phyloP scores from a whole-genome alignment of 2,113 vertebrate genomes.

The Megaleporinus macrocephalus region DNA sequence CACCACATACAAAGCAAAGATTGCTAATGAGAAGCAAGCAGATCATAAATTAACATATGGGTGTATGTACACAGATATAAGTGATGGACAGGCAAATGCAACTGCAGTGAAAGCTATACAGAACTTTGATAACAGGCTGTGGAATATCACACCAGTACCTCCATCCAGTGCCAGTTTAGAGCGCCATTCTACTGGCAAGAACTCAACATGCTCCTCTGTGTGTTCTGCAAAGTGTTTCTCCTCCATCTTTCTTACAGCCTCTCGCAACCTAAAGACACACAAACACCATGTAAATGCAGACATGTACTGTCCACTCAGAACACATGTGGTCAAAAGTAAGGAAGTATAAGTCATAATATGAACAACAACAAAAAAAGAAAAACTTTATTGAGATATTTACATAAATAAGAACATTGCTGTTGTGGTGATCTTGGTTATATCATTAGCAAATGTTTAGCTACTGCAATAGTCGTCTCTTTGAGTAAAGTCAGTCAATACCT shows the following conservation, averaged over 20 bases:
- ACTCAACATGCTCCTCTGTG: constrained; percentile 90
- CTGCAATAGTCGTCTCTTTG: too few species aligned
- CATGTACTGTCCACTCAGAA: too few species aligned
- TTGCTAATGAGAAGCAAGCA: neutral
- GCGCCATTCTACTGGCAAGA: constrained; percentile 96
- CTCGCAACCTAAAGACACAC: constrained; percentile 85
- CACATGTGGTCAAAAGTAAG: too few species aligned
- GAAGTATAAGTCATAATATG: too few species aligned
- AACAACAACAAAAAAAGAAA: too few species aligned
- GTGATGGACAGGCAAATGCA: neutral
- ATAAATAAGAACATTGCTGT: too few species aligned
- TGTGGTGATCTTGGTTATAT: too few species aligned
- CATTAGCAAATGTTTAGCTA: too few species aligned
- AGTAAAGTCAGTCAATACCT: too few species aligned
- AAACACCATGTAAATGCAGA: neutral
- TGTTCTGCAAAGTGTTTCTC: constrained; percentile 93
- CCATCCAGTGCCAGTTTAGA: constrained; percentile 95
- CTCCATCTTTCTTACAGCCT: constrained; percentile 94
- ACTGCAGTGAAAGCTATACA: neutral
- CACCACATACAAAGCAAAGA: neutral
- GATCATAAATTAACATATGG: neutral
- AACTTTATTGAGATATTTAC: too few species aligned
- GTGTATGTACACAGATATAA: neutral
- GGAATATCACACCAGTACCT: constrained; percentile 74
- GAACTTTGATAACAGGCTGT: neutral